Evolutionary conservation across 2,113 vertebrate genomes (phyloP), one percentile per base, ranked within the genome.

Genomic region (Acrocephalus kingi): DNA sequence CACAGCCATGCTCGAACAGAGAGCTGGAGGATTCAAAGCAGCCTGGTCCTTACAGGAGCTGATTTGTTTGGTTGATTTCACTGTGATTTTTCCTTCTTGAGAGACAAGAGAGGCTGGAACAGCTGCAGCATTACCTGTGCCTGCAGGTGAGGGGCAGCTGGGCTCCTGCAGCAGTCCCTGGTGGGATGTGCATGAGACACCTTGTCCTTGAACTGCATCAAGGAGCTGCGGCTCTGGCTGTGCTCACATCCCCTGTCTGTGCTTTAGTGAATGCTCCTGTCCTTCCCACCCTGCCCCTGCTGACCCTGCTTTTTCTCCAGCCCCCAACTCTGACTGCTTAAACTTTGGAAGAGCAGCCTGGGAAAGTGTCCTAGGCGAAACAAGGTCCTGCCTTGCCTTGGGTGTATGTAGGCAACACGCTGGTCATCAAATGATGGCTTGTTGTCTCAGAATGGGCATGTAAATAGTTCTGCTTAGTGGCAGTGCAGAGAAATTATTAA

Each of bases 401-500:
- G 5, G n/a, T 6, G 51, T 49, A 0, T 13, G 16, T 41, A 45
- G 43, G 8, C 37, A 25, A 3, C 11, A 17, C 19, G 10, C 31
- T 2, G 8, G 49, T 41, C 27, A 6, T 74, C 33, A 67, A 48
- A 52, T n/a, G 43, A 64, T 89, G 64, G 33, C 46, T 89, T 24
- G 10, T 27, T 87, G 37, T 85, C 92, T 87, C 48, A 11, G 35
- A 86, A 67, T n/a, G 25, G 39, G 80, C 27, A 0, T 39, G 58
- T 75, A 86, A 45, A 63, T 67, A 92, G 87, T 89, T 96, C 82
- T 96, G 95, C 80, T 96, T 95, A 87, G 94, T 97, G 88, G 82
- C 90, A 96, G 73, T 93, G 79, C 7, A 96, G 84, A 89, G 92
- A 93, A 97, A 96, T 96, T 97, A 97, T 97, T 97, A 96, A 97